A percentile compares a stretch with the other conserved stretches of the same genome.
These are phyloP conservation scores for Rhopilema esculentum DNA, from an alignment of 30 jellyfish, hydroid and myxozoan genomes.

Conservation along the genomic window DNA sequence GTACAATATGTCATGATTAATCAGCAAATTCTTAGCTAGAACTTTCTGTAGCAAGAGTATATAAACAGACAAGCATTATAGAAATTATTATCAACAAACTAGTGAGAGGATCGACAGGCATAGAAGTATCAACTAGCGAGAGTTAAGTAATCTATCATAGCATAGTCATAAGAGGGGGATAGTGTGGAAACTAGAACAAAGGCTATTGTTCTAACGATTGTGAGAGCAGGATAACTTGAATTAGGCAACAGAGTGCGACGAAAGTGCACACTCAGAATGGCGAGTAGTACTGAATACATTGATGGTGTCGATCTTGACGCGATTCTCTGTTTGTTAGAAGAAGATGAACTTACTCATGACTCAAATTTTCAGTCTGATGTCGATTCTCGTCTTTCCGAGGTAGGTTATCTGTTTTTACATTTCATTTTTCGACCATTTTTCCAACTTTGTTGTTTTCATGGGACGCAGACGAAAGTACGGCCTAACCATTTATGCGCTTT, in stretches of 20 bases:
- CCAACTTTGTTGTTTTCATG: not conserved
- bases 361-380: not conserved
- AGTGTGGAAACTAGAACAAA: not conserved
- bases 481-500: not conserved
- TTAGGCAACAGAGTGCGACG: not conserved
- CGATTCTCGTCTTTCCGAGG: not conserved
- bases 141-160: not conserved
- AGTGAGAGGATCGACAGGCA: too few species aligned
- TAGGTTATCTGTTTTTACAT: not conserved
- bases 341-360: not conserved
- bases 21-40: not conserved
- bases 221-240: slow-evolving; percentile 2
- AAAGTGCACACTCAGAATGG: slow-evolving; percentile 3
- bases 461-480: not conserved
- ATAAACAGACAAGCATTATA: not conserved
- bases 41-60: not conserved
- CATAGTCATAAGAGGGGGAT: not conserved
- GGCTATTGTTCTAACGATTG: slow-evolving; percentile 7
- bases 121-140: not conserved
- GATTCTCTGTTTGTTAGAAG: not conserved
- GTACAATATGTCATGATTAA: not conserved
- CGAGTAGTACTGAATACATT: not conserved
- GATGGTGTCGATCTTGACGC: slow-evolving; percentile 1
- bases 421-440: not conserved
- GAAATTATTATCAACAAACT: too few species aligned